Evolutionary conservation across 2,888 invertebrate species (phyloP).

Genomic region (Spisula solida): DNA sequence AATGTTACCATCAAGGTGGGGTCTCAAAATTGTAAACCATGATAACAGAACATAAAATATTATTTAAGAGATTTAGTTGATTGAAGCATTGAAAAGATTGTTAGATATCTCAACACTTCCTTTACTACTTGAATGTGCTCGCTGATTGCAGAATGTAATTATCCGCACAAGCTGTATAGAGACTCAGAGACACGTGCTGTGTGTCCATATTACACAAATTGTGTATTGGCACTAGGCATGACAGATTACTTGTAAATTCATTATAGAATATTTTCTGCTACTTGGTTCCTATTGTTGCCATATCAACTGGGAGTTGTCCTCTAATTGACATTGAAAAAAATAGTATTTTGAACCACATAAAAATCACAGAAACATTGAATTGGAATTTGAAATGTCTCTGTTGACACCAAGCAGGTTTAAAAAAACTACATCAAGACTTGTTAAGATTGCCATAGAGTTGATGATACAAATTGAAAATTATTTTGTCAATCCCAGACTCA

Average conservation of each 20-base stretch:
- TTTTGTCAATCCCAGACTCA: background rate
- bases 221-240: constrained; percentile 8
- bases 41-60: background rate
- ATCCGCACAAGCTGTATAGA: background rate
- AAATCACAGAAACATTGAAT: constrained; percentile 1
- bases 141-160: constrained; percentile 2
- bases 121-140: background rate
- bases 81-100: constrained; percentile 8
- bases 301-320: background rate
- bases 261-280: constrained; percentile 32
- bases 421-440: background rate
- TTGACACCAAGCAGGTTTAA: background rate
- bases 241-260: constrained; percentile 20
- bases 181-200: background rate
- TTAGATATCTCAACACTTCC: background rate
- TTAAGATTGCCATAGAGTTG: background rate
- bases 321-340: constrained; percentile 5
- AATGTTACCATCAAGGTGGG: too few species aligned
- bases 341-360: background rate
- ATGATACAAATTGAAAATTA: background rate
- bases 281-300: constrained; percentile 3
- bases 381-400: constrained; percentile 1
- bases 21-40: background rate
- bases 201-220: background rate
- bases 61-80: background rate